A percentile compares a stretch with the other conserved stretches of the same genome.
Evolutionary conservation across 2,797 vertebrate genomes (phyloP).

Genomic region (Sebastes minor): DNA sequence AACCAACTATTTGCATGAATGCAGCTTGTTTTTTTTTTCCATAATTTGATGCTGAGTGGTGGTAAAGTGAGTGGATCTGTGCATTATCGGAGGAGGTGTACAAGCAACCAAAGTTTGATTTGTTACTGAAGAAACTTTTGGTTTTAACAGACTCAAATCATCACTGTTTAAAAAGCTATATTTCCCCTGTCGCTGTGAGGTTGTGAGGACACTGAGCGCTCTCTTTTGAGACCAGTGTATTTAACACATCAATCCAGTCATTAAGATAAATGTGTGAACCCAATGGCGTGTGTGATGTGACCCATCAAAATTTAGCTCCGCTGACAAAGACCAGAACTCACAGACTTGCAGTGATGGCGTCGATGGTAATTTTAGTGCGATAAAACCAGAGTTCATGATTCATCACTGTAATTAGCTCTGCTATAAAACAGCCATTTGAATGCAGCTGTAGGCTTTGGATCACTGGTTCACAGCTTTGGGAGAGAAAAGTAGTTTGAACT

Average conservation of each 20-base stretch:
- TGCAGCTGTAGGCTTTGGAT: constrained; percentile 13
- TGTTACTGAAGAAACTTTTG: background rate
- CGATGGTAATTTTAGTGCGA: background rate
- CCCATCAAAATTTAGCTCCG: background rate
- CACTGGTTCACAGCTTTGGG: background rate
- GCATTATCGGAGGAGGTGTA: background rate
- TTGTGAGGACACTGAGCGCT: background rate
- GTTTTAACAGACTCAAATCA: background rate
- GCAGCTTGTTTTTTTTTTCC: background rate
- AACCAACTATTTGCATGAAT: background rate
- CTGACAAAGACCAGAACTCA: background rate
- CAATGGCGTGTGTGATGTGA: background rate
- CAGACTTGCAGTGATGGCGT: background rate
- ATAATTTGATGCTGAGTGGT: background rate
- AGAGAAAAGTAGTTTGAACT: background rate
- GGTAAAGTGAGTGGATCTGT: background rate
- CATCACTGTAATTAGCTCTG: constrained; percentile 1
- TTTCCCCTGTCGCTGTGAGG: background rate
- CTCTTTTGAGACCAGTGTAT: background rate
- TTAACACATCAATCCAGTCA: background rate
- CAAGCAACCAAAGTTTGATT: background rate
- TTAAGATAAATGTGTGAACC: background rate
- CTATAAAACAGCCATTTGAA: constrained; percentile 4
- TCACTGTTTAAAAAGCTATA: background rate
- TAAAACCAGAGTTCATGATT: constrained; percentile 4